Evolutionary conservation across 2,113 vertebrate species (phyloP).

Genomic region (Dicrurus megarhynchus): DNA sequence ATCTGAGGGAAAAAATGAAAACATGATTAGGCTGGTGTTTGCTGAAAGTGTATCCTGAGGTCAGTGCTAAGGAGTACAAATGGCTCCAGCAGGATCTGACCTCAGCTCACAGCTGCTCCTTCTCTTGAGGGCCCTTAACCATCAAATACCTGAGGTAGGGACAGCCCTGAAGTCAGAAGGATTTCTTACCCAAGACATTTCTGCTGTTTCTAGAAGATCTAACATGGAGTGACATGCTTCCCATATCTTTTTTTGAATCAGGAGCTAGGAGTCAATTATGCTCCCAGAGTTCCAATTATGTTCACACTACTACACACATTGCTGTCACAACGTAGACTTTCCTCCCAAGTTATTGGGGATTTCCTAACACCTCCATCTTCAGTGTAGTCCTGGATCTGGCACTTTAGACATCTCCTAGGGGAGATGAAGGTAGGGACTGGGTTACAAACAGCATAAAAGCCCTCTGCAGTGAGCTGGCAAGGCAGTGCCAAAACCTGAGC

Average conservation of each 20-base stretch:
- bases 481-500: not conserved
- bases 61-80: not conserved
- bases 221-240: not conserved
- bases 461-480: not conserved
- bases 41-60: not conserved
- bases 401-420: not conserved
- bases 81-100: not conserved
- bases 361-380: not conserved
- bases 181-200: not conserved
- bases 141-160: accelerated
- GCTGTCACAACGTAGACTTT: not conserved
- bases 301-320: not conserved
- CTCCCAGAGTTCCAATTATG: not conserved
- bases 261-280: not conserved
- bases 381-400: not conserved
- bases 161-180: not conserved
- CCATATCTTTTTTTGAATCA: not conserved
- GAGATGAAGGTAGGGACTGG: not conserved
- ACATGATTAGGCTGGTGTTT: not conserved
- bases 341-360: not conserved
- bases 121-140: not conserved
- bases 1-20: constrained; percentile 73
- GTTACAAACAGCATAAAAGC: not conserved
- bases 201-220: not conserved
- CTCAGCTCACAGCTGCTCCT: not conserved